These are phyloP conservation scores for Aldrovandia affinis DNA, from an alignment of 2,797 vertebrate genomes.

Conservation along the genomic window DNA sequence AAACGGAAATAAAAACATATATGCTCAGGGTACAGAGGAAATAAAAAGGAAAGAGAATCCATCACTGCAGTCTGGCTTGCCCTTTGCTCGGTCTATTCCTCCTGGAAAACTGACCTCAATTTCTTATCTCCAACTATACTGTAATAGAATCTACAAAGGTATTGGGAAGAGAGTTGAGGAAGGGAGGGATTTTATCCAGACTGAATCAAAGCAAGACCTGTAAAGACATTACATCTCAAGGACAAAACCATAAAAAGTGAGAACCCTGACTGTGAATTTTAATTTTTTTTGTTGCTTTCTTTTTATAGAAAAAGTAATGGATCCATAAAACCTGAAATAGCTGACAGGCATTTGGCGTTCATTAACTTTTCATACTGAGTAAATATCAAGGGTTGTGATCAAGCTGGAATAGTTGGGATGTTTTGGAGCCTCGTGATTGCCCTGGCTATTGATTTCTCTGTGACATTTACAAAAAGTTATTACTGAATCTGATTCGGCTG, in stretches of 20 bases:
- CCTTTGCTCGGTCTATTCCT: slow-evolving; percentile 14
- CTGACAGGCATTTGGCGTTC: slow-evolving; percentile 25
- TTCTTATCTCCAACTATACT: slow-evolving; percentile 18
- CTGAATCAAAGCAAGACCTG: slow-evolving; percentile 18
- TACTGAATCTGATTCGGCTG: no score
- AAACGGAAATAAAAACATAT: no score
- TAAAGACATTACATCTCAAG: slow-evolving; percentile 31
- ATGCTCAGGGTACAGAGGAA: not conserved
- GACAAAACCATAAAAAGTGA: slow-evolving; percentile 26
- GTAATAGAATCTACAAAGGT: not conserved
- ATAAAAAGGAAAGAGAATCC: not conserved
- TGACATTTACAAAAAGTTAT: not conserved
- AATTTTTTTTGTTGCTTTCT: slow-evolving; percentile 20
- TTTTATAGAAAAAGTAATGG: slow-evolving; percentile 29
- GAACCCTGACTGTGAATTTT: not conserved
- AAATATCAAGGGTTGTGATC: not conserved
- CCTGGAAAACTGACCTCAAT: slow-evolving; percentile 13
- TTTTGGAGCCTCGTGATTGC: not conserved
- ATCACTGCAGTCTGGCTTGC: not conserved
- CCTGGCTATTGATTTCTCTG: not conserved
- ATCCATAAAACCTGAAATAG: slow-evolving; percentile 17
- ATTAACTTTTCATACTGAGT: slow-evolving; percentile 16
- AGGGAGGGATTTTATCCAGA: slow-evolving; percentile 22
- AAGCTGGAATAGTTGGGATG: not conserved
- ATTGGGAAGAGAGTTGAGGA: not conserved